These are phyloP conservation scores for Beroe forskalii DNA, from an alignment of 37 sponge, comb jelly and placozoan genomes.

Conservation along the genomic window DNA sequence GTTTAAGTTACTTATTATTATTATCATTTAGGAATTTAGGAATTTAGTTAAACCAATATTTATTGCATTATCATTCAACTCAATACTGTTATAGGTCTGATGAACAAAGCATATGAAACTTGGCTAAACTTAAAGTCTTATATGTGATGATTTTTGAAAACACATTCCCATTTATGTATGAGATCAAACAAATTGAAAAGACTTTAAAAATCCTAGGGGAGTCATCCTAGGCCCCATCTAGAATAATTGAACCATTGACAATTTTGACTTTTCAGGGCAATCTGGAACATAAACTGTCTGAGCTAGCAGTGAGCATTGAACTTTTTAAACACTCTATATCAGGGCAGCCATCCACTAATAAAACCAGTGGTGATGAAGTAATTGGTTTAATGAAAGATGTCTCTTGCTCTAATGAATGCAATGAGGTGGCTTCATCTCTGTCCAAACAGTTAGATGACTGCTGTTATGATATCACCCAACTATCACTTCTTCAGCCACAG, in stretches of 20 bases:
- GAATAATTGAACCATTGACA: too few species aligned
- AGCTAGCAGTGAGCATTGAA: slow-evolving; percentile 3
- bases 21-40: too few species aligned
- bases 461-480: background rate
- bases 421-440: background rate
- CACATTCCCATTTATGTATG: too few species aligned
- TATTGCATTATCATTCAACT: background rate
- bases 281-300: slow-evolving; percentile 16
- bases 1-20: too few species aligned
- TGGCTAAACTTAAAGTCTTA: background rate
- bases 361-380: background rate
- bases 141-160: background rate
- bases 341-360: background rate
- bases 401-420: background rate
- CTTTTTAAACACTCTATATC: background rate
- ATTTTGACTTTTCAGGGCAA: slow-evolving; percentile 65
- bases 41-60: too few species aligned
- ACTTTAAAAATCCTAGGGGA: too few species aligned
- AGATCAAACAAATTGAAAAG: too few species aligned
- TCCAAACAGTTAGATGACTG: background rate
- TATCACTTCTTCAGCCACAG: slow-evolving; percentile 50
- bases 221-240: too few species aligned
- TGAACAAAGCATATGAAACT: too few species aligned
- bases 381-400: background rate
- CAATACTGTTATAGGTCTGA: background rate